Evolutionary conservation across 2,888 invertebrate species (phyloP), one percentile per base, ranked within the genome.

Genomic region (Epirrhoe alternata): DNA sequence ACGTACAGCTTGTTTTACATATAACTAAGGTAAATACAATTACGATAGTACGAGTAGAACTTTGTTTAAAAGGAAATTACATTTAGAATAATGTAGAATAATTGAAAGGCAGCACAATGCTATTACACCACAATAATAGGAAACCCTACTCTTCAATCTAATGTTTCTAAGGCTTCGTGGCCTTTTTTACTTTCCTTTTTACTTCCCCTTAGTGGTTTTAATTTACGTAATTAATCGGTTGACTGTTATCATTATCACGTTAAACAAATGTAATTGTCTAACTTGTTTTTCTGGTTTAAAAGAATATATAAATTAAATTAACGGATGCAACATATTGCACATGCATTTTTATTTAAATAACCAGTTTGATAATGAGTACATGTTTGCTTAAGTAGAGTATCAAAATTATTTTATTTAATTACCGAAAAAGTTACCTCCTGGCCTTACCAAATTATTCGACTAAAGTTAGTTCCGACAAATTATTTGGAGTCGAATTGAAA

Each of bases 101-200:
- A 76, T 77, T 68, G 66, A 73, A 76, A 70, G 64, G 76, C 73
- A 74, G 67, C 74, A 78, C 74, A 77, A 80, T 77, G 72, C 70
- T 66, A 71, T 67, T 73, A 74, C n/a, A n/a, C 69, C 73, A 78
- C 79, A 76, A 77, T 24, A 24, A 24, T 73, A 74, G 69, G 89
- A 89, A 87, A 74, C 89, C 90, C 60, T 88, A 89, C 74, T 60
- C 77, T 77, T 77, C 76, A 77, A 86, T 84, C 80, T 82, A 76
- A 75, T 70, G 57, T 68, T 80, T 17, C 51, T 85, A 80, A 0
- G 90, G 86, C 78, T 89, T 89, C 86, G 61, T 63, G 42, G 61
- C 68, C 64, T 68, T 69, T 61, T 71, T 72, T 69, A 64, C 68
- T 69, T 66, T 68, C 63, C 66, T 66, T 54, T 71, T 57, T 61